A percentile compares a stretch with the other conserved stretches of the same genome.
These are phyloP conservation scores for Brachionichthys hirsutus DNA, from an alignment of 2,113 vertebrate genomes.

Conservation along the genomic window DNA sequence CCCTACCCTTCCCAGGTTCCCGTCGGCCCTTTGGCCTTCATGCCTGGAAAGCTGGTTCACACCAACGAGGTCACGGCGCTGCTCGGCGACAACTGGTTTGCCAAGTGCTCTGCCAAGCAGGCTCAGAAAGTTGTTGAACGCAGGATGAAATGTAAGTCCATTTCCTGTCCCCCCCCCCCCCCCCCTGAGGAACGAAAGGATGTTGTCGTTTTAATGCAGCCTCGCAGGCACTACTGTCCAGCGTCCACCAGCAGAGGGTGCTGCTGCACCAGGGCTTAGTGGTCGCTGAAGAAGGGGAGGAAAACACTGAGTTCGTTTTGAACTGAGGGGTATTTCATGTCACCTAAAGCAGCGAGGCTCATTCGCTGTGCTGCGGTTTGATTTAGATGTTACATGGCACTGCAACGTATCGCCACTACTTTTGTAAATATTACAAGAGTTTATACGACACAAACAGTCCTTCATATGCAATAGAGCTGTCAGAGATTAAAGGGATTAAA, in stretches of 20 bases:
- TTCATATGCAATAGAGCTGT: not conserved
- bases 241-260: conserved; percentile 69
- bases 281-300: not conserved
- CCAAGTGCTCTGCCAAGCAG: conserved; percentile 94
- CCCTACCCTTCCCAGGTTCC: conserved; percentile 82
- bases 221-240: not conserved
- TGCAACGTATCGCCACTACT: too few species aligned
- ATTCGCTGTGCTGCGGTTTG: not conserved
- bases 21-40: conserved; percentile 94
- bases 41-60: conserved; percentile 93
- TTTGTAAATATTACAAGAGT: not conserved
- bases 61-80: conserved; percentile 94
- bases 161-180: not conserved
- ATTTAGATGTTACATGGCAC: not conserved
- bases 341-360: not conserved
- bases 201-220: too few species aligned
- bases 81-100: conserved; percentile 98
- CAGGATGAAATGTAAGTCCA: conserved; percentile 87
- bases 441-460: not conserved
- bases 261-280: not conserved
- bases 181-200: not conserved
- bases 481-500: not conserved
- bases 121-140: conserved; percentile 88
- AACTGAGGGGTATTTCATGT: not conserved
- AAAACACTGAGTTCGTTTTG: not conserved